Evolutionary conservation across 2,888 invertebrate species (phyloP).

Genomic region (Tipula confusa): DNA sequence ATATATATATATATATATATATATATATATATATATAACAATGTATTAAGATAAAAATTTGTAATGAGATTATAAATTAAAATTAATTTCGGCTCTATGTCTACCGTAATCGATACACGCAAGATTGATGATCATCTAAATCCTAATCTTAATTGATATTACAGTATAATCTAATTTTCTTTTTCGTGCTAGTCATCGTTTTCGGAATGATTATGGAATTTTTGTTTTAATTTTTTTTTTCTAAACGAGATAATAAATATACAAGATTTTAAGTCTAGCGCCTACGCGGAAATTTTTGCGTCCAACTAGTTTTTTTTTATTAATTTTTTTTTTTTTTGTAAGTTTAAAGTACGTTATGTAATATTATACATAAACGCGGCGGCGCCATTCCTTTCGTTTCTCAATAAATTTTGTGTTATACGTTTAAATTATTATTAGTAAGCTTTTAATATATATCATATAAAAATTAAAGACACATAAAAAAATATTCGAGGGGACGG

Average conservation of each 20-base stretch:
- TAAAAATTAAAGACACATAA: too few relatives aligned
- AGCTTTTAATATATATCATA: neutral
- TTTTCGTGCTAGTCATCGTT: neutral
- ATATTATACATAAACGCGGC: neutral
- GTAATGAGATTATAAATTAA: neutral
- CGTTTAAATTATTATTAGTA: neutral
- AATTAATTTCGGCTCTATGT: neutral
- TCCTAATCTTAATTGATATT: neutral
- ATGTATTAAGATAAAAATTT: neutral
- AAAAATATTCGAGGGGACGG: neutral
- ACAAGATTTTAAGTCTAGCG: neutral
- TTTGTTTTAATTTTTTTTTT: too few relatives aligned
- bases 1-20: too few relatives aligned
- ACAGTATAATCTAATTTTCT: neutral
- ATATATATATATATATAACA: too few relatives aligned
- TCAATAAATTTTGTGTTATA: neutral
- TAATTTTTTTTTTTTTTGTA: neutral
- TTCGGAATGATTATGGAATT: neutral
- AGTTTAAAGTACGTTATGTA: neutral
- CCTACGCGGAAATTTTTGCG: neutral
- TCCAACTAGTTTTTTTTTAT: neutral
- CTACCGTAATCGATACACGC: neutral
- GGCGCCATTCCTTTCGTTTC: too few relatives aligned
- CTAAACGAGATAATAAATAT: neutral
- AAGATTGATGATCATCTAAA: neutral